Evolutionary conservation across 1,140 invertebrate genomes (phyloP).

Genomic region (Apis florea): DNA sequence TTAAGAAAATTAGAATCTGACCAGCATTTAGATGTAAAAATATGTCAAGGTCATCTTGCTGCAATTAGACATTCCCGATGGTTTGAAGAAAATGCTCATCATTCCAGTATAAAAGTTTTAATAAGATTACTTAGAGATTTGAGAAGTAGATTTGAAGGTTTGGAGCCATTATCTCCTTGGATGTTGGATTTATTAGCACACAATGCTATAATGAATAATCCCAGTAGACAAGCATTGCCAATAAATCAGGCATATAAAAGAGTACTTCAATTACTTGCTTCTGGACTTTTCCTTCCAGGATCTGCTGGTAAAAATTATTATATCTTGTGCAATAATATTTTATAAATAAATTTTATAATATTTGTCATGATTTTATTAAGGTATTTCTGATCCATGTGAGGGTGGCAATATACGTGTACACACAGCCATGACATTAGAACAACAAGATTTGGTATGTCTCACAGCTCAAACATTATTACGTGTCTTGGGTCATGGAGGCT

Average conservation of each 20-base stretch:
- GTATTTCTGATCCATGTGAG: conserved; percentile 96
- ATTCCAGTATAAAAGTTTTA: conserved; percentile 97
- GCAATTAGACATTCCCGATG: conserved; percentile 97
- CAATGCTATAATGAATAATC: conserved; percentile 98
- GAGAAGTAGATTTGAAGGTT: conserved; percentile 92
- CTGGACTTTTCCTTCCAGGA: conserved; percentile 97
- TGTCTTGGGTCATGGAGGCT: conserved; percentile 94
- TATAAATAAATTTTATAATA: background rate
- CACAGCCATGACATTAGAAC: conserved; percentile 94
- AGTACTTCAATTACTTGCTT: conserved; percentile 93
- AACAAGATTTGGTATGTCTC: conserved; percentile 96
- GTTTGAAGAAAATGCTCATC: conserved; percentile 99
- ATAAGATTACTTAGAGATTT: conserved; percentile 96
- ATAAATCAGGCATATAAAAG: conserved; percentile 92
- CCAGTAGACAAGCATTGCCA: conserved; percentile 93
- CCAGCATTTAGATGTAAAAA: conserved; percentile 78
- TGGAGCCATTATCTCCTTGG: conserved; percentile 96
- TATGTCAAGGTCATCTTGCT: conserved; percentile 88
- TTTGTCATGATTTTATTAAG: conserved; percentile 66
- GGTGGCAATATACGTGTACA: conserved; percentile 93
- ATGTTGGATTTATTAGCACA: conserved; percentile 97
- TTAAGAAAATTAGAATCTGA: conserved; percentile 95
- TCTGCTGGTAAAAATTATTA: conserved; percentile 86
- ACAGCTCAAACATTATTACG: conserved; percentile 93
- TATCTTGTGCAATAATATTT: background rate